Evolutionary conservation across 1,140 invertebrate species (phyloP).

Genomic region (Brachionus koreanus): DNA sequence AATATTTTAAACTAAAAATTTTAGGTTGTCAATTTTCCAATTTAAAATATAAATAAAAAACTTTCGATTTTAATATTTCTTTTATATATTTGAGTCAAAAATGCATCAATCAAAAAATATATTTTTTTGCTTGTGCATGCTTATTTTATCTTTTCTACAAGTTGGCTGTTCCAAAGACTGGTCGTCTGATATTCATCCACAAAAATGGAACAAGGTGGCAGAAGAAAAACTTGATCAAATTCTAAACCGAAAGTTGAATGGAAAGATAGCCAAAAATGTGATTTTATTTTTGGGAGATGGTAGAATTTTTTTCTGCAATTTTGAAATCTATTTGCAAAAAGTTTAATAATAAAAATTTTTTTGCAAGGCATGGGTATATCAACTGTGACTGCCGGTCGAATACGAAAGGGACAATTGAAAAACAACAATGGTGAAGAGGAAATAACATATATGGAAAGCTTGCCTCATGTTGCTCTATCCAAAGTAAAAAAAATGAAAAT

Average conservation of each 20-base stretch:
- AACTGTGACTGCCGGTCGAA: conserved; percentile 79
- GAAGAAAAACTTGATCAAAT: neutral
- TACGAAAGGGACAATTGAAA: conserved; percentile 65
- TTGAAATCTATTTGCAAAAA: no score
- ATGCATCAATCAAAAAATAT: neutral
- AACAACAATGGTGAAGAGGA: conserved; percentile 66
- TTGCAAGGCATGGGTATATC: conserved; percentile 71
- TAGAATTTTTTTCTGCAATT: no score
- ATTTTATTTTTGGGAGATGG: conserved; percentile 70
- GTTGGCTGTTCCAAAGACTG: conserved; percentile 19
- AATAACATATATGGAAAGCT: conserved; percentile 1
- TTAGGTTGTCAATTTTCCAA: no score
- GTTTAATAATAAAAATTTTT: neutral
- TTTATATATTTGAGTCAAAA: no score
- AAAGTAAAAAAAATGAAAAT: conserved; percentile 14
- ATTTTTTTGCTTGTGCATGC: neutral
- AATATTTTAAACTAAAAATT: no score
- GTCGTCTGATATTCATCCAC: conserved; percentile 18
- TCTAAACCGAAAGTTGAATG: conserved; percentile 15
- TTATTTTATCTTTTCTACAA: neutral
- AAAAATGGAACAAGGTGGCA: conserved; percentile 24
- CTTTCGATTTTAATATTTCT: no score
- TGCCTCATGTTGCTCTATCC: conserved; percentile 46
- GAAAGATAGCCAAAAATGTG: conserved; percentile 72
- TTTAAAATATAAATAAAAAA: no score